Evolutionary conservation across 1,140 invertebrate species (phyloP), one percentile per base, ranked within the genome.

Genomic region (Philotrypesis tridentata): DNA sequence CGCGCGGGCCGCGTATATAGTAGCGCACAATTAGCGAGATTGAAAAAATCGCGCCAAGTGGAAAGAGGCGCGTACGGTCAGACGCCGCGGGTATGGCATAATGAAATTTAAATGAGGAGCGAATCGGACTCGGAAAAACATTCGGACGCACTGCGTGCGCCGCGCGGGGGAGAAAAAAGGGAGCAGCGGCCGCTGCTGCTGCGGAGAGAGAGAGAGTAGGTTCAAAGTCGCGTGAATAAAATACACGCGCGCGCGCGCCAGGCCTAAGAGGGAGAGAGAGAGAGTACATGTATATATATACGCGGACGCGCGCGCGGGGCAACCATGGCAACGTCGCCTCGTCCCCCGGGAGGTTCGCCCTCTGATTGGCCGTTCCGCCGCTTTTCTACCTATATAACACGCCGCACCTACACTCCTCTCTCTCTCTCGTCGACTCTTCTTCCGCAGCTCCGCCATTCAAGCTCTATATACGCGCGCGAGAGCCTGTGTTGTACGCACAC

Each of bases 251-350:
- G 60, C 40, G 23, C 33, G 25, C 31, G 63, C 33, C n/a, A 70
- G 67, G 65, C 76, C 27, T 40, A 48, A 72, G 43, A 74, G 43
- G 55, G 74, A 40, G 72, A 71, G 55, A 60, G 78, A 82, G 48
- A n/a, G 48, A 27, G 27, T 11, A 2, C n/a, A n/a, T n/a, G n/a
- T n/a, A n/a, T n/a, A n/a, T n/a, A n/a, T n/a, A n/a, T n/a, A n/a
- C 14, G 25, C 14, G 25, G 71, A 23, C 27, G 61, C 43, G 89
- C 88, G 90, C 90, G 89, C 88, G 75, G 85, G 86, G 91, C 88
- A 90, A 90, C 91, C 90, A 91, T 92, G 90, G 90, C 90, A 92
- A 91, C 91, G 86, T 88, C 84, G 88, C 87, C 87, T 91, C 90
- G 89, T 89, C 87, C 90, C 90, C 87, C 87, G 90, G 89, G 90